Base-by-base conservation (phyloP, 2,113 vertebrate species). In the Xiphorhynchus elegans region DNA sequence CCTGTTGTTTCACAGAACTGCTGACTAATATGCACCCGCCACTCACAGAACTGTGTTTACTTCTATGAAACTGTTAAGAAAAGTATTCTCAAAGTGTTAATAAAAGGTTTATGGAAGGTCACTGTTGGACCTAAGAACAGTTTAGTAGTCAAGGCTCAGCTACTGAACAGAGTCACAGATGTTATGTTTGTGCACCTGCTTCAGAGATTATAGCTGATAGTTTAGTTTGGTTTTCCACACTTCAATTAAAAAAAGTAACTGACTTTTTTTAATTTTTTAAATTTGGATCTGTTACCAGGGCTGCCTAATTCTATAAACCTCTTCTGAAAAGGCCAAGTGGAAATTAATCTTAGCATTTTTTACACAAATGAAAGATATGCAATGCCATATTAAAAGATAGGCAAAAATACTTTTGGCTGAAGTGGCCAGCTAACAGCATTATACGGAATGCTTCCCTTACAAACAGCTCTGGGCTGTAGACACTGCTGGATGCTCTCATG, bases 141-240 rank as follows among this genome's bases (percentile, higher is more conserved):
- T 29, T 56, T 59, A 77, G 40, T 50, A 88, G 62, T 88, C 95
- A 93, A 33, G 39, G 53, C 52, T 91, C 78, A 95, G 47, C 87
- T 53, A 42, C 2, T 72, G 72, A 95, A 81, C 8, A 83, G 64
- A 79, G 73, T 77, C 50, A 89, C 60, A 96, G 91, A 74, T 64
- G 75, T 85, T 84, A 75, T 7, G 20, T 47, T 95, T 85, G 73
- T 29, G 37, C 91, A 95, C 95, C 87, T 95, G 95, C 39, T 91
- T 63, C 64, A 76, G 47, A 66, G 81, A 95, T 89, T 64, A 84
- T 50, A 87, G 67, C 47, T 78, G 90, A 96, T 37, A 83, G 23
- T 50, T 87, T 26, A 47, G 44, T 81, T 93, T 97, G 67, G 28
- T 97, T 94, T 93, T 94, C 89, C 92, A 96, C 37, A 35, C 29